These are phyloP conservation scores for Hoplias malabaricus DNA, from an alignment of 2,113 vertebrate species.

Conservation along the genomic window DNA sequence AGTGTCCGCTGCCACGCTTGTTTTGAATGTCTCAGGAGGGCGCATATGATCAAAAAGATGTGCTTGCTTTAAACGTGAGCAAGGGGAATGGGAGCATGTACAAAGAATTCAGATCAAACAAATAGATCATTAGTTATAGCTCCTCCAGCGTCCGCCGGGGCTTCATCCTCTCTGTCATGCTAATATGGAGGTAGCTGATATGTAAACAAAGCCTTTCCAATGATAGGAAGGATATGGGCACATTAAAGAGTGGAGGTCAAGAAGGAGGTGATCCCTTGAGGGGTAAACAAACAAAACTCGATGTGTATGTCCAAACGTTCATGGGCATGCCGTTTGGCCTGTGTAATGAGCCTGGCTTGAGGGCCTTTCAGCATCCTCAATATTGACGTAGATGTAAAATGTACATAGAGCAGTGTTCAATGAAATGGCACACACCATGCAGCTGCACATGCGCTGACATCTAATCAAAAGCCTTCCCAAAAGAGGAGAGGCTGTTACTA, in stretches of 20 bases:
- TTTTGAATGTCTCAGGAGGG: slow-evolving; percentile 21
- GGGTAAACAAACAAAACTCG: background rate
- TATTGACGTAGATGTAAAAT: too few species aligned
- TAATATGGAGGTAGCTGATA: slow-evolving; percentile 12
- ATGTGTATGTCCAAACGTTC: too few species aligned
- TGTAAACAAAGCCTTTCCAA: background rate
- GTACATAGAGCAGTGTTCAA: too few species aligned
- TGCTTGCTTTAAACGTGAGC: background rate
- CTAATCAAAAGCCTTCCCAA: too few species aligned
- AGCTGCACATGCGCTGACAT: too few species aligned
- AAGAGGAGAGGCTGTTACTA: too few species aligned
- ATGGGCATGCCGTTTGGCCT: too few species aligned
- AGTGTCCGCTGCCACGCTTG: slow-evolving; percentile 1
- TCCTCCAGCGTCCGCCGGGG: background rate
- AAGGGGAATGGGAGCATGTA: slow-evolving; percentile 1
- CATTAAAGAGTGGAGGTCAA: background rate
- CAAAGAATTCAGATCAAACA: slow-evolving; percentile 27
- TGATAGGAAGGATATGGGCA: background rate
- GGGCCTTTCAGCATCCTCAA: too few species aligned
- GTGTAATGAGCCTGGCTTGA: too few species aligned
- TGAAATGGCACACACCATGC: too few species aligned
- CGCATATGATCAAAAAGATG: slow-evolving; percentile 36
- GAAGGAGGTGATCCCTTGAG: background rate
- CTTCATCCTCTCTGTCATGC: background rate
- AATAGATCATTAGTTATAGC: slow-evolving; percentile 44